Percentiles rank a stretch among this genome's conserved stretches.
phyloP scores from a whole-genome alignment of 2,888 invertebrate genomes.

The Caenorhabditis sulstoni region DNA sequence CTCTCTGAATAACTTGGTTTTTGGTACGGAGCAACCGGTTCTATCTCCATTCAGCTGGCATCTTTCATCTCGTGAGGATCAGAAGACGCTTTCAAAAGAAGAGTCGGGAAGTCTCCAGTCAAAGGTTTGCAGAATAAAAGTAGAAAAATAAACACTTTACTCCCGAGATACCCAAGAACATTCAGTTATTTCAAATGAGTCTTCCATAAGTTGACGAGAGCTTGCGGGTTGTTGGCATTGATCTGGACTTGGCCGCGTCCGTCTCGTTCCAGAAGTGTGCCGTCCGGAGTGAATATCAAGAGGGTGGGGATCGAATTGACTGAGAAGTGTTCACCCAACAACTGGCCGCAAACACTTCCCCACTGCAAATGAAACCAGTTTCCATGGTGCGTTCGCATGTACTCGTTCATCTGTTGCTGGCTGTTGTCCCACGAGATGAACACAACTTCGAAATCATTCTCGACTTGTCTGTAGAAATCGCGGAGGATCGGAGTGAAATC shows the following conservation, averaged over 20 bases:
- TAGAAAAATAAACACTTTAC: too few relatives aligned
- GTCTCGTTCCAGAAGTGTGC: background rate
- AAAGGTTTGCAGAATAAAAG: too few relatives aligned
- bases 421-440: slow-evolving; percentile 23
- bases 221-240: background rate
- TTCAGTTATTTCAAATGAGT: too few relatives aligned
- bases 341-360: background rate
- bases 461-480: slow-evolving; percentile 23
- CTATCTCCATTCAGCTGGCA: too few relatives aligned
- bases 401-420: slow-evolving; percentile 24
- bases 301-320: slow-evolving; percentile 16
- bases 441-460: slow-evolving; percentile 24
- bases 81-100: too few relatives aligned
- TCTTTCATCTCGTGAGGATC: too few relatives aligned
- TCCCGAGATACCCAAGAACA: too few relatives aligned
- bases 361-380: slow-evolving; percentile 25
- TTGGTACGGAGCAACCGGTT: background rate
- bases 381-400: slow-evolving; percentile 14
- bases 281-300: slow-evolving; percentile 9
- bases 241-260: background rate
- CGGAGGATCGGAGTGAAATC: slow-evolving; percentile 21
- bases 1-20: too few relatives aligned
- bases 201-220: slow-evolving; percentile 21
- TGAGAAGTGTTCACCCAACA: background rate
- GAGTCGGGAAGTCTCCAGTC: too few relatives aligned